Percentiles rank a stretch among this genome's conserved stretches.
phyloP scores from a whole-genome alignment of 2,113 vertebrate genomes.

The Aphyosemion australe region DNA sequence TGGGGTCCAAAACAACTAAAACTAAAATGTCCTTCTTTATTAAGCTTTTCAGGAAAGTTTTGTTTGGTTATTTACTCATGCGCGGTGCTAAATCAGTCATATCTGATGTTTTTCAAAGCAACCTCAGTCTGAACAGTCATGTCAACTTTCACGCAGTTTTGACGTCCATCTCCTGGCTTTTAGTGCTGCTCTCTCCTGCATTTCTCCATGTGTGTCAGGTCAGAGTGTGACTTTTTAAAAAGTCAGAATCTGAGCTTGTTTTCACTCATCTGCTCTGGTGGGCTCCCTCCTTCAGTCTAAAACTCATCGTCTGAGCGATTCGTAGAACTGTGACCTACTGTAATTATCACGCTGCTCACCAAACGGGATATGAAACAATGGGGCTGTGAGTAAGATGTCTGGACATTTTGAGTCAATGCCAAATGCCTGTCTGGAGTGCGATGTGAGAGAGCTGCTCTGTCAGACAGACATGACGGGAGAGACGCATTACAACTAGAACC shows the following conservation, averaged over 20 bases:
- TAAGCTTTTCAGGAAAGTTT: too few relatives aligned
- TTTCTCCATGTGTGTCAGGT: neutral
- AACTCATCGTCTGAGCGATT: slow-evolving; percentile 53
- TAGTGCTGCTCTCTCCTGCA: neutral
- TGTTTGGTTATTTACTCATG: too few relatives aligned
- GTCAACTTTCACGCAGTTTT: too few relatives aligned
- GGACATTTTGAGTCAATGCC: slow-evolving; percentile 73
- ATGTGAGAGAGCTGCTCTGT: slow-evolving; percentile 60
- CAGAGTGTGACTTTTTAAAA: slow-evolving; percentile 29
- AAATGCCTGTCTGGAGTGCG: slow-evolving; percentile 74
- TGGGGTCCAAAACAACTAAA: too few relatives aligned
- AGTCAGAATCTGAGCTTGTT: slow-evolving; percentile 46
- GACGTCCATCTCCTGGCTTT: neutral
- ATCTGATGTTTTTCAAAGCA: too few relatives aligned
- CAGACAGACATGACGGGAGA: slow-evolving; percentile 65
- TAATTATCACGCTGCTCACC: slow-evolving; percentile 68
- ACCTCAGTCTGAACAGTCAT: too few relatives aligned
- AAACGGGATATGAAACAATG: slow-evolving; percentile 75
- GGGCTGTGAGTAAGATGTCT: slow-evolving; percentile 78
- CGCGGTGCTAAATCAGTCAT: too few relatives aligned
- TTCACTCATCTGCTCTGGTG: slow-evolving; percentile 55
- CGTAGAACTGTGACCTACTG: slow-evolving; percentile 55
- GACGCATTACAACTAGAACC: slow-evolving; percentile 54
- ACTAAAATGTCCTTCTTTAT: too few relatives aligned
- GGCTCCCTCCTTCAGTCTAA: slow-evolving; percentile 39